Base-by-base conservation (phyloP, 2,797 vertebrate genomes). In the Gephyroberyx darwinii region DNA sequence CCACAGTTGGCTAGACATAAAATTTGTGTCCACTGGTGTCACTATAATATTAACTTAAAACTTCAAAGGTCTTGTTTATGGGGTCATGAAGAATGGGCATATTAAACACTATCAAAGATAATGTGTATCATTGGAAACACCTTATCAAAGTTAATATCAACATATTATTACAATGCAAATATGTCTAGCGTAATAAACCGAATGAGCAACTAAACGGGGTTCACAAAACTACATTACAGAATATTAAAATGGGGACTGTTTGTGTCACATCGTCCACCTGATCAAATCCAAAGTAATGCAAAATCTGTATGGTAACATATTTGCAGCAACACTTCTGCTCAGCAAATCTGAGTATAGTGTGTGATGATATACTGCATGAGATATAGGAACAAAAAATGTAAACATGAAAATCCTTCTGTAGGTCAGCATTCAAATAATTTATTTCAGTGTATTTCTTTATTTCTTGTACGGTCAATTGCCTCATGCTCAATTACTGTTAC, bases 41-140 rank as follows among this genome's bases (percentile, higher is more conserved):
- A 59, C 69, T 79, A 48, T 66, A 76, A 65, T 69, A 78, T 88
- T 74, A 87, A 75, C 77, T 70, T 53, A 5, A 60, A 73, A 84
- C 72, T 76, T 84, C 85, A 90, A 90, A 89, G 85, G 78, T 89
- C 81, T 63, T 17, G 2, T 75, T 78, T 75, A 87, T 87, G 51
- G 45, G 41, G 41, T 22, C 19, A 19, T 73, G 59, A 52, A 56
- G 41, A 59, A 54, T 70, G 26, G 53, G 14, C 47, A 48, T 50
- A 89, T 84, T 69, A 68, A 64, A 6, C 17, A 8, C 14, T 56
- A 86, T 77, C 64, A 73, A 2, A 65, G 17, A 50, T 17, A 8
- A 1, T 10, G 26, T 26, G 26, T 26, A 26, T 26, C 2, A 26
- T 26, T 26, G 26, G 26, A 26, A 26, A 26, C 26, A 26, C 26